Conservation (phyloP, 2,888 invertebrate genomes). For the Lasioglossum vierecki region DNA sequence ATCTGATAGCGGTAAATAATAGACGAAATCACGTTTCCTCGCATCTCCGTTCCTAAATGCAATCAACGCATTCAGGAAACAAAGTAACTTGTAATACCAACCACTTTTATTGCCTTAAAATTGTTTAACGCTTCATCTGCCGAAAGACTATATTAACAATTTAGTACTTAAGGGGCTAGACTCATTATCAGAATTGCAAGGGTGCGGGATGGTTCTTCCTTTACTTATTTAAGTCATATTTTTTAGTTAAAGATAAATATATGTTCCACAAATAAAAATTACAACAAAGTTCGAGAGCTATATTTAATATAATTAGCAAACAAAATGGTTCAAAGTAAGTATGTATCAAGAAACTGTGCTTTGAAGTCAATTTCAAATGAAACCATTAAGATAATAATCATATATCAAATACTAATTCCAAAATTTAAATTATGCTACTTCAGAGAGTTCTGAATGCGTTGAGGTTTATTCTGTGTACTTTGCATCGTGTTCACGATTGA, state of each 20-base stretch:
- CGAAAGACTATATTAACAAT: not conserved
- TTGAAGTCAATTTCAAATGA: too few species aligned
- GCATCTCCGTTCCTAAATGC: conserved; percentile 1
- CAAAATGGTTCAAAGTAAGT: too few species aligned
- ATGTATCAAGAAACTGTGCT: too few species aligned
- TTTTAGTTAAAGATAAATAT: too few species aligned
- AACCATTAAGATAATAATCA: too few species aligned
- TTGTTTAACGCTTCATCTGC: not conserved
- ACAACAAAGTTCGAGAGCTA: too few species aligned
- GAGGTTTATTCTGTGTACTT: not conserved
- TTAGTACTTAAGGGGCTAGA: not conserved
- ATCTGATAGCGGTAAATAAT: conserved; percentile 84
- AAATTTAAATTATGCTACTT: not conserved
- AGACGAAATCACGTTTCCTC: not conserved
- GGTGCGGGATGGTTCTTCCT: too few species aligned
- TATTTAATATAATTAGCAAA: too few species aligned
- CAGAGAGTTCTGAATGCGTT: not conserved
- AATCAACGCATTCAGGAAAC: not conserved
- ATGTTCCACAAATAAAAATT: too few species aligned
- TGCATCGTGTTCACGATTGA: not conserved
- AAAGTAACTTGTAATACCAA: not conserved
- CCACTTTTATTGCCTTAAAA: not conserved
- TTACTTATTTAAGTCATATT: too few species aligned
- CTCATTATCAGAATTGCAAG: too few species aligned
- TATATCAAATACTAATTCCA: not conserved